These are phyloP conservation scores for Chaenogobius annularis DNA, from an alignment of 2,113 vertebrate species.

Conservation along the genomic window DNA sequence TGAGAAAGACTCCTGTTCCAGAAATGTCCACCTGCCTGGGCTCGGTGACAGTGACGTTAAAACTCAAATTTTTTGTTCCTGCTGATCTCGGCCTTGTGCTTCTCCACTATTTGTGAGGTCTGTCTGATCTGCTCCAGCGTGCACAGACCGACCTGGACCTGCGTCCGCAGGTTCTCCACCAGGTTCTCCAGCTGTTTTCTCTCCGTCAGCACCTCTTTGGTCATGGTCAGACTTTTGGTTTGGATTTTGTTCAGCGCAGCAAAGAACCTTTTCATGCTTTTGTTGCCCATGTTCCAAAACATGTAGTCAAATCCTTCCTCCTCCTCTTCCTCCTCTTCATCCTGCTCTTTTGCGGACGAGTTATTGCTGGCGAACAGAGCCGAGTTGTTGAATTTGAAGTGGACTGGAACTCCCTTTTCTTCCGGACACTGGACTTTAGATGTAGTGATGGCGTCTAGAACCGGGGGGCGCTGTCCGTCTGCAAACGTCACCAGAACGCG, in stretches of 20 bases:
- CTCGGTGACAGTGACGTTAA: not conserved
- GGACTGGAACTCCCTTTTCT: conserved; percentile 20
- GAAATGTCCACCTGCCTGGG: not conserved
- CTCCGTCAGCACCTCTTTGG: conserved; percentile 33
- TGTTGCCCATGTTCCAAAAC: conserved; percentile 45
- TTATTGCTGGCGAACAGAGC: conserved; percentile 41
- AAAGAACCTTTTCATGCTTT: conserved; percentile 48
- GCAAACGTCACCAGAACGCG: conserved; percentile 61
- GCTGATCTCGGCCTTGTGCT: conserved; percentile 21
- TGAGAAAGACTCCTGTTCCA: not conserved
- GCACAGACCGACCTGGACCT: conserved; percentile 22
- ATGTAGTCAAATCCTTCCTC: conserved; percentile 29
- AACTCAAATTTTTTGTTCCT: conserved; percentile 47
- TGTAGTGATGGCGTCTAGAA: conserved; percentile 42
- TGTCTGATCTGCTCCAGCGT: conserved; percentile 47
- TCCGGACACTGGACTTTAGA: conserved; percentile 47
- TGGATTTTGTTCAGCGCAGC: not conserved
- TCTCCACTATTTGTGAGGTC: conserved; percentile 4
- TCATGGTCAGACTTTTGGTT: conserved; percentile 31
- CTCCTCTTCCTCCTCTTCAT: not conserved
- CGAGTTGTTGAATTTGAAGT: conserved; percentile 70
- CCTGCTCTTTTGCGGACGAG: not conserved
- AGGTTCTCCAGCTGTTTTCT: conserved; percentile 32
- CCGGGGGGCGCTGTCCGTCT: conserved; percentile 41
- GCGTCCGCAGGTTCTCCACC: conserved; percentile 26